A percentile compares a stretch with the other conserved stretches of the same genome.
These are phyloP conservation scores for Parauchenoglanis ngamensis DNA, from an alignment of 2,797 vertebrate genomes.

Conservation along the genomic window DNA sequence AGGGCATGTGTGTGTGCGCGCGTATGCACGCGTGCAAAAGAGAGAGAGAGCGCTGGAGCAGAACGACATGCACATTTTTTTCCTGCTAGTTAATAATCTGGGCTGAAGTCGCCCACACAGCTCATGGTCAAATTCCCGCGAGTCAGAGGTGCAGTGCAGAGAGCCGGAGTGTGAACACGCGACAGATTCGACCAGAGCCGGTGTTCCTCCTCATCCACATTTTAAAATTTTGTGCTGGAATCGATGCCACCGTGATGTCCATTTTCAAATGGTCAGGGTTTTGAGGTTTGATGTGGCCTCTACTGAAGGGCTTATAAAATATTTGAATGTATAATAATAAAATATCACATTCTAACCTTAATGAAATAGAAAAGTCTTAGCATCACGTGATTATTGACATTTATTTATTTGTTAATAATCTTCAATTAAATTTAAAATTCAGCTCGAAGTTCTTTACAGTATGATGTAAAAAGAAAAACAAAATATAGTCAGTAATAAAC, in stretches of 20 bases:
- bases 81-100: constrained; percentile 20
- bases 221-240: neutral
- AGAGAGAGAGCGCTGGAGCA: neutral
- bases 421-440: neutral
- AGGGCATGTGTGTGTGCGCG: constrained; percentile 38
- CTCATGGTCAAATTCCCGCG: constrained; percentile 44
- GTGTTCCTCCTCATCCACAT: neutral
- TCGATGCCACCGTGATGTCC: neutral
- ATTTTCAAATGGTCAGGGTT: neutral
- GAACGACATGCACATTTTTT: constrained; percentile 21
- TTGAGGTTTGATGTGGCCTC: neutral
- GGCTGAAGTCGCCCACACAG: constrained; percentile 44
- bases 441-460: neutral
- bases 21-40: constrained; percentile 29
- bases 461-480: neutral
- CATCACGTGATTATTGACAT: neutral
- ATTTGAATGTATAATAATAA: neutral
- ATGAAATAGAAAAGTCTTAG: neutral
- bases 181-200: neutral
- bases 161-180: neutral
- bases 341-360: neutral
- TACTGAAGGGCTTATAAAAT: neutral
- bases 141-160: constrained; percentile 21
- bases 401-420: neutral
- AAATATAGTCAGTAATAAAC: too few species aligned